phyloP scores from a whole-genome alignment of 2,113 vertebrate genomes.

The Aegypius monachus region DNA sequence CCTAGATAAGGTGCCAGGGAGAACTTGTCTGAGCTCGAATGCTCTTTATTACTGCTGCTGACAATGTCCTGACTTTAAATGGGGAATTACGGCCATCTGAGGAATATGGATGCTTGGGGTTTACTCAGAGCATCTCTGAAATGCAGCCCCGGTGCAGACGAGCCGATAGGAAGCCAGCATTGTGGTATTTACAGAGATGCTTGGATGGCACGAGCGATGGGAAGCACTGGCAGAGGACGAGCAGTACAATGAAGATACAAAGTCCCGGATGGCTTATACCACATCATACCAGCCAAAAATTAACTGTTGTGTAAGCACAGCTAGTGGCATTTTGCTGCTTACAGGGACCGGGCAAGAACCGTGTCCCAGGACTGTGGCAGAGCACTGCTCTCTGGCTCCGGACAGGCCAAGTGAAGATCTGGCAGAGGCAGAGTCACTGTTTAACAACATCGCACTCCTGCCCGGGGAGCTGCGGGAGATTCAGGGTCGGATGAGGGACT shows the following conservation, averaged over 20 bases:
- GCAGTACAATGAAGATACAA: background rate
- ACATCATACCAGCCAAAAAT: background rate
- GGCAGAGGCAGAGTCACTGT: background rate
- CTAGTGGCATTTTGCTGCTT: background rate
- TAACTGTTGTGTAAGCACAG: background rate
- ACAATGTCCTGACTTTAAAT: background rate
- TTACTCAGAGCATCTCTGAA: background rate
- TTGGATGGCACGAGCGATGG: background rate
- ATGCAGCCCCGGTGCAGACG: background rate
- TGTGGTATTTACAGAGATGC: background rate
- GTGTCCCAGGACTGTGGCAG: background rate
- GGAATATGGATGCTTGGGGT: background rate
- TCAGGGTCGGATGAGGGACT: background rate
- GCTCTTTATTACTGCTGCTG: background rate
- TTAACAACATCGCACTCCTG: background rate
- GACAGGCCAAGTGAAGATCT: background rate
- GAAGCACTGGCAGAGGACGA: background rate
- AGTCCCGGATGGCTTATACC: background rate
- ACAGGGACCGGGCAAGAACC: fast-evolving
- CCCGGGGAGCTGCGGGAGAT: fast-evolving
- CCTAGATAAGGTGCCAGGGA: conserved; percentile 22
- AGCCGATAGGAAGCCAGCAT: background rate
- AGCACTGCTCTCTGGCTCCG: background rate
- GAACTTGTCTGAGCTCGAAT: background rate
- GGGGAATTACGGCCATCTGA: background rate